phyloP scores from a whole-genome alignment of 2,888 invertebrate genomes.

The Oeneis ivallda region DNA sequence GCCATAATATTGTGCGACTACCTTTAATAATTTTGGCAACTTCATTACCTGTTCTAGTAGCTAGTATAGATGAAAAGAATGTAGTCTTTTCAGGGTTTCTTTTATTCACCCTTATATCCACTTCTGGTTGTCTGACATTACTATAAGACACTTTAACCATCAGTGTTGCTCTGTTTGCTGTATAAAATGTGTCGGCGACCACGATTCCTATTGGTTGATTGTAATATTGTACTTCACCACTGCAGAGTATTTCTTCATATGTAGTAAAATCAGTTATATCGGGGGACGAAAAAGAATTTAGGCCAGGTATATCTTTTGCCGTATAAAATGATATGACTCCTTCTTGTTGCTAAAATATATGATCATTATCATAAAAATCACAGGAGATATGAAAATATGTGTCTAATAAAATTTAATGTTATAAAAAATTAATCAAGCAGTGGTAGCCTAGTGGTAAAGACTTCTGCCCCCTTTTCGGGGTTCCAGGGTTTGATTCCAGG shows the following conservation, averaged over 20 bases:
- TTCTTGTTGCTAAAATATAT: slow-evolving; percentile 78
- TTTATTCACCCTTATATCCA: slow-evolving; percentile 54
- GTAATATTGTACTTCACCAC: slow-evolving; percentile 80
- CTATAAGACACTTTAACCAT: slow-evolving; percentile 82
- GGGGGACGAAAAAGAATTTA: slow-evolving; percentile 76
- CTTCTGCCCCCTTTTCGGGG: no score
- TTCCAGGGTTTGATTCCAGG: no score
- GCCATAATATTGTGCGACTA: slow-evolving; percentile 74
- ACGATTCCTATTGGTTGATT: slow-evolving; percentile 87
- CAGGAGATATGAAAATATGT: no score
- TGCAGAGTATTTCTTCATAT: slow-evolving; percentile 76
- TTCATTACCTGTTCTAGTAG: slow-evolving; percentile 60
- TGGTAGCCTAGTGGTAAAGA: no score
- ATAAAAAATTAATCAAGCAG: no score
- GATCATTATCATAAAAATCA: no score
- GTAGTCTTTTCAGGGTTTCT: slow-evolving; percentile 54
- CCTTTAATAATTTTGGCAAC: slow-evolving; percentile 81
- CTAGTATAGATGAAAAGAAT: slow-evolving; percentile 51
- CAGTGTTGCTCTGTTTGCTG: slow-evolving; percentile 81
- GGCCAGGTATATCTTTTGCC: slow-evolving; percentile 86
- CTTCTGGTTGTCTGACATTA: slow-evolving; percentile 57
- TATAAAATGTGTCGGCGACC: slow-evolving; percentile 80
- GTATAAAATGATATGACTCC: slow-evolving; percentile 85
- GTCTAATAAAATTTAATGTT: no score
- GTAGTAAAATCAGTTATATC: slow-evolving; percentile 41